These are phyloP conservation scores for Pandemis heparana DNA, from an alignment of 2,888 invertebrate species.

Conservation along the genomic window DNA sequence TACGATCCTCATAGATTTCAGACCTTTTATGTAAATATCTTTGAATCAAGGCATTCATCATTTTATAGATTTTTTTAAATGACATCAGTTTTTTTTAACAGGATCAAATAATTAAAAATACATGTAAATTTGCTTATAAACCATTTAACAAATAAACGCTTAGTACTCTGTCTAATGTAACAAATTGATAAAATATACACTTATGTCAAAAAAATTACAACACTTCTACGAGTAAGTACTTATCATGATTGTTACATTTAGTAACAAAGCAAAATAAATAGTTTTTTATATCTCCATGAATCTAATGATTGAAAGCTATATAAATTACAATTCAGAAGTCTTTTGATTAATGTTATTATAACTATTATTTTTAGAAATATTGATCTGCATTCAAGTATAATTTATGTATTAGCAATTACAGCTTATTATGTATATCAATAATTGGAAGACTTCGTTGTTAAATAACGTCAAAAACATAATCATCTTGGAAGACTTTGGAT, in stretches of 20 bases:
- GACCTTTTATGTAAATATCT: neutral
- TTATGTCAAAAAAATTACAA: too few species aligned
- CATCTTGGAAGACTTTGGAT: conserved; percentile 72
- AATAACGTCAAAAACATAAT: conserved; percentile 56
- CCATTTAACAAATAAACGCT: neutral
- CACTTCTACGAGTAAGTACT: too few species aligned
- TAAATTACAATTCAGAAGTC: conserved; percentile 21
- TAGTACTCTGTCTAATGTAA: too few species aligned
- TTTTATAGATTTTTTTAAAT: too few species aligned
- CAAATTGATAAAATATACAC: too few species aligned
- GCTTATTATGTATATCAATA: conserved; percentile 43
- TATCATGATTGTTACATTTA: conserved; percentile 6
- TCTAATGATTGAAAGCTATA: neutral
- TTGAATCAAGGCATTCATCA: too few species aligned
- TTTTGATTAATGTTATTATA: conserved; percentile 7
- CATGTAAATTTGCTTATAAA: neutral
- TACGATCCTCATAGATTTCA: neutral
- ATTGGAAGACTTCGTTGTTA: conserved; percentile 83
- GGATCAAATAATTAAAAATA: neutral
- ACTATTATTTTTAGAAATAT: conserved; percentile 21
- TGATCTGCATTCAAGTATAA: conserved; percentile 31
- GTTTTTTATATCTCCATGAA: neutral
- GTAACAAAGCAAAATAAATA: neutral
- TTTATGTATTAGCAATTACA: conserved; percentile 27
- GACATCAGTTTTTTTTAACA: neutral